Percentiles rank a stretch among this genome's conserved stretches.
phyloP scores from a whole-genome alignment of 2,888 invertebrate species.

The Epirrhoe alternata region DNA sequence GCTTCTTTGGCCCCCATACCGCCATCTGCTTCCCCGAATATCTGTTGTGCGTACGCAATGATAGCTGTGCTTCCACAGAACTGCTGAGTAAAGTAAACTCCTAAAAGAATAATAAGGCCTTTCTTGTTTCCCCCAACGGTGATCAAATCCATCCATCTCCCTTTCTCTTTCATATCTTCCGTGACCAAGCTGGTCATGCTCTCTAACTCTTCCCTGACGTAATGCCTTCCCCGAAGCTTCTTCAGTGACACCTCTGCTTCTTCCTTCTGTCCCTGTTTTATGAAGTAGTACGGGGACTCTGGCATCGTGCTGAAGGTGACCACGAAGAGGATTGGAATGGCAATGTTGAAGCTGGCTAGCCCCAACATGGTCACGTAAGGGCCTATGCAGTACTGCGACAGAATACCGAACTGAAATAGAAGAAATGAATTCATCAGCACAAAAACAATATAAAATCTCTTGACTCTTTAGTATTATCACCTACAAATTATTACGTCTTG shows the following conservation, averaged over 20 bases:
- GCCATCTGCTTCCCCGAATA: constrained; percentile 84
- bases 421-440: constrained; percentile 19
- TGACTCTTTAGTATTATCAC: too few species aligned
- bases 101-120: constrained; percentile 85
- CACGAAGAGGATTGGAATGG: constrained; percentile 84
- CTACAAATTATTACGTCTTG: too few species aligned
- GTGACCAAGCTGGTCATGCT: constrained; percentile 81
- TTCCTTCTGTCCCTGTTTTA: constrained; percentile 77
- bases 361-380: constrained; percentile 84
- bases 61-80: constrained; percentile 86
- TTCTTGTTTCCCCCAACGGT: constrained; percentile 78
- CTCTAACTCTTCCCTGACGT: constrained; percentile 83
- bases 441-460: background rate
- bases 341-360: constrained; percentile 83
- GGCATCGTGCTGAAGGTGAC: constrained; percentile 86
- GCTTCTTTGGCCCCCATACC: constrained; percentile 78
- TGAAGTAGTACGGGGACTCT: constrained; percentile 87
- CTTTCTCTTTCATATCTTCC: constrained; percentile 81
- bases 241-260: constrained; percentile 84
- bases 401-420: constrained; percentile 82
- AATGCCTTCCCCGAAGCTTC: constrained; percentile 82
- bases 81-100: constrained; percentile 86
- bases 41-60: constrained; percentile 85
- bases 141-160: constrained; percentile 79
- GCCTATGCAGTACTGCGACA: constrained; percentile 86